Evolutionary conservation across 2,113 vertebrate species (phyloP).

Genomic region (Stegastes partitus): DNA sequence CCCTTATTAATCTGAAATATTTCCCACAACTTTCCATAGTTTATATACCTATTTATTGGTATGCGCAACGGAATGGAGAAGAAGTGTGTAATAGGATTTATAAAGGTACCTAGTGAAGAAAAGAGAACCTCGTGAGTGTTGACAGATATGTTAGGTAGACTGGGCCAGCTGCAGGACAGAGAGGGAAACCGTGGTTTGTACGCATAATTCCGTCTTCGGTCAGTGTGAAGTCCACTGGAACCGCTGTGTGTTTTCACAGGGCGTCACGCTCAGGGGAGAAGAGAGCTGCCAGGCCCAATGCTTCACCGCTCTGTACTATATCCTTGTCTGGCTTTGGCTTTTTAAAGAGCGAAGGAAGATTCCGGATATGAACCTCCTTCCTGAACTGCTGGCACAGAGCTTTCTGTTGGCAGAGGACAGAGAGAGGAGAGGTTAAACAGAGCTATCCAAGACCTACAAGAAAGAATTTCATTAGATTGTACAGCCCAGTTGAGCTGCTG

Average conservation of each 20-base stretch:
- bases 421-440: constrained; percentile 55
- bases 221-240: constrained; percentile 37
- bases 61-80: neutral
- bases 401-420: constrained; percentile 87
- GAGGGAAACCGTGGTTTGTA: constrained; percentile 19
- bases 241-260: constrained; percentile 52
- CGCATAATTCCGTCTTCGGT: constrained; percentile 43
- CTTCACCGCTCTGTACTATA: constrained; percentile 80
- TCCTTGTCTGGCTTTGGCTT: constrained; percentile 90
- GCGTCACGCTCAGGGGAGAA: constrained; percentile 78
- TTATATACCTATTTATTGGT: neutral
- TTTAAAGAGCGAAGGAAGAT: constrained; percentile 97
- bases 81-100: neutral
- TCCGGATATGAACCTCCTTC: constrained; percentile 98
- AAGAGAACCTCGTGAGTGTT: constrained; percentile 32
- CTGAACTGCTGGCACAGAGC: constrained; percentile 96
- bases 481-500: constrained; percentile 32
- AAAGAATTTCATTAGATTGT: constrained; percentile 62
- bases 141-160: constrained; percentile 37
- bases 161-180: constrained; percentile 5
- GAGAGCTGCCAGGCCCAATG: constrained; percentile 84
- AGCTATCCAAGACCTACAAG: constrained; percentile 28
- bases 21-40: neutral
- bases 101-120: constrained; percentile 12
- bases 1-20: neutral